Evolutionary conservation across 2,888 invertebrate genomes (phyloP).

Genomic region (Nephrotoma flavescens): DNA sequence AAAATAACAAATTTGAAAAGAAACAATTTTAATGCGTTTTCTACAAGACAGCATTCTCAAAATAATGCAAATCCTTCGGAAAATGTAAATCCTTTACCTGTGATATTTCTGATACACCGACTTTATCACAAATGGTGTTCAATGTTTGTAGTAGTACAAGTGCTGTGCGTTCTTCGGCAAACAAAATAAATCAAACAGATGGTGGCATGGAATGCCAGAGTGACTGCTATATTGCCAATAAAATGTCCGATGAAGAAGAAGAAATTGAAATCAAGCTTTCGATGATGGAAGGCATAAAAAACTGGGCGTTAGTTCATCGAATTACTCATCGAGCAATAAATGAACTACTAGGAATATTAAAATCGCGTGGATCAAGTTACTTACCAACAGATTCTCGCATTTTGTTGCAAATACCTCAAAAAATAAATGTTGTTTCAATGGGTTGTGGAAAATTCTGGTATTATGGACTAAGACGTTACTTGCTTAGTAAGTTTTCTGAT

Average conservation of each 20-base stretch:
- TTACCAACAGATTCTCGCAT: neutral
- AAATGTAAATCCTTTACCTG: neutral
- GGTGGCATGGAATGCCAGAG: too few relatives aligned
- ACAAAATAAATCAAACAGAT: too few relatives aligned
- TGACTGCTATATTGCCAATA: too few relatives aligned
- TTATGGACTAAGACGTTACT: neutral
- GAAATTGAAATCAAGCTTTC: neutral
- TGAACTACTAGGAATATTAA: neutral
- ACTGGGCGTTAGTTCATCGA: neutral
- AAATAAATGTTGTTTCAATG: neutral
- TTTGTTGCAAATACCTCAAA: neutral
- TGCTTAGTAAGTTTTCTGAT: neutral
- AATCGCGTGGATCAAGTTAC: neutral
- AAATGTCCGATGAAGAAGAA: neutral
- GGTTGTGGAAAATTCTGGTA: conserved; percentile 4
- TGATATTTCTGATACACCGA: too few relatives aligned
- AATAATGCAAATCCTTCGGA: neutral
- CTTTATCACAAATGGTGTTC: too few relatives aligned
- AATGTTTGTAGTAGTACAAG: too few relatives aligned
- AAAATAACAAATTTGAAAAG: neutral
- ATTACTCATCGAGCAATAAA: neutral
- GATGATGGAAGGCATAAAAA: neutral
- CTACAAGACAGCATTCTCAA: neutral
- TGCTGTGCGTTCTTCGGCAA: too few relatives aligned
- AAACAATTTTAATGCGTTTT: neutral